A percentile compares a stretch with the other conserved stretches of the same genome.
These are phyloP conservation scores for Drosophila pectinifera DNA, from an alignment of 1,140 invertebrate species.

Conservation along the genomic window DNA sequence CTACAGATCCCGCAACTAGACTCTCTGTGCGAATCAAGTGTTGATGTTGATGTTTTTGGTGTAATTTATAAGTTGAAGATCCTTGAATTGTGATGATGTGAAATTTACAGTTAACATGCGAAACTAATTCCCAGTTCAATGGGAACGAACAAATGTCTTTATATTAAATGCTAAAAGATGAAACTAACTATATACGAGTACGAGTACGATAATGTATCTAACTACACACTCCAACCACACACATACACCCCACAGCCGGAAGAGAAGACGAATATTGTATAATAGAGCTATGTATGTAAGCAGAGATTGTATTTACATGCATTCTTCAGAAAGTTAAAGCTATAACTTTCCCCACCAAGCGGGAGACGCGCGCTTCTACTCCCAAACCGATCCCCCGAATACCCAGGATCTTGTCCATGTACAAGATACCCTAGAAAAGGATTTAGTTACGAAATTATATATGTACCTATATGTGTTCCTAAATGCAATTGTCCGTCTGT, in stretches of 20 bases:
- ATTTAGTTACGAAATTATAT: background rate
- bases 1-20: no score
- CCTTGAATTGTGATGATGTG: conserved; percentile 85
- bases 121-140: conserved; percentile 84
- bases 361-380: conserved; percentile 15
- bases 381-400: conserved; percentile 9
- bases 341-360: background rate
- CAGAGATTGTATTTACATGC: conserved; percentile 58
- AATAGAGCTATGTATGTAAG: conserved; percentile 14
- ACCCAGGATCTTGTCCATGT: conserved; percentile 27
- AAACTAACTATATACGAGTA: conserved; percentile 54
- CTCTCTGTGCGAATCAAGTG: conserved; percentile 26
- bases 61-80: conserved; percentile 79
- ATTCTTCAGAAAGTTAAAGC: conserved; percentile 20
- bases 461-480: background rate
- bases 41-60: conserved; percentile 55
- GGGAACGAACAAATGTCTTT: conserved; percentile 83
- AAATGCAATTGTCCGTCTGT: background rate
- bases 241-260: background rate
- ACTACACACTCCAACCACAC: conserved; percentile 16
- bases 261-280: conserved; percentile 21
- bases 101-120: conserved; percentile 85
- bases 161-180: conserved; percentile 69
- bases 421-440: conserved; percentile 24
- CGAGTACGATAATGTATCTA: conserved; percentile 55